Evolutionary conservation across 2,113 vertebrate species (phyloP).

Genomic region (Spermophilus dauricus): DNA sequence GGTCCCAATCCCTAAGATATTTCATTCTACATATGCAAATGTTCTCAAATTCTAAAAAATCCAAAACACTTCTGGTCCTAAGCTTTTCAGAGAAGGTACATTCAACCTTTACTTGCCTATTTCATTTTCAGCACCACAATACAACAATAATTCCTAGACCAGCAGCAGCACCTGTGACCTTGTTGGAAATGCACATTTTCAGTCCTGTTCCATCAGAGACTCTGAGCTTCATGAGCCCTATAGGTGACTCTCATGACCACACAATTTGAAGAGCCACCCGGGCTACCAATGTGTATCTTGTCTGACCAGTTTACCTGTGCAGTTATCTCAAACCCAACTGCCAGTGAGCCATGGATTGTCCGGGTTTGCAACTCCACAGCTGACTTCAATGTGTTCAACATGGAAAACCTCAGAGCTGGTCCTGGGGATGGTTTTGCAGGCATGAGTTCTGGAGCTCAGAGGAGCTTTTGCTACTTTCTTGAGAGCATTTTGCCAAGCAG

Average conservation of each 20-base stretch:
- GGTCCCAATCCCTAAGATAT: neutral
- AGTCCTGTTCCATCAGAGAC: neutral
- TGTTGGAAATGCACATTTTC: neutral
- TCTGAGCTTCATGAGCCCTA: neutral
- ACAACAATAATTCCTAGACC: neutral
- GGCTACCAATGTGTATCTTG: accelerated
- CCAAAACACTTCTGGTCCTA: neutral
- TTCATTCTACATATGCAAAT: neutral
- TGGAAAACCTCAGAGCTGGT: neutral
- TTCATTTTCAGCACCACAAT: neutral
- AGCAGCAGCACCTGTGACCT: neutral
- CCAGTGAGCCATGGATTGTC: neutral
- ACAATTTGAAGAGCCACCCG: neutral
- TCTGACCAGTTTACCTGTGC: neutral
- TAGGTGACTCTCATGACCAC: neutral
- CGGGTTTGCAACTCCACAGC: neutral
- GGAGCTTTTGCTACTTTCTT: neutral
- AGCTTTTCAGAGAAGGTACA: neutral
- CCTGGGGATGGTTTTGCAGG: neutral
- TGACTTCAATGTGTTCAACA: neutral
- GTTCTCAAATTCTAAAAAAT: neutral
- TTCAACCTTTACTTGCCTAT: neutral
- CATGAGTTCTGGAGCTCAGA: neutral
- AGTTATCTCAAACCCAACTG: neutral
- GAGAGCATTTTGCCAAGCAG: neutral